Base-by-base conservation (phyloP, 2,113 vertebrate species). In the Otus sunia region DNA sequence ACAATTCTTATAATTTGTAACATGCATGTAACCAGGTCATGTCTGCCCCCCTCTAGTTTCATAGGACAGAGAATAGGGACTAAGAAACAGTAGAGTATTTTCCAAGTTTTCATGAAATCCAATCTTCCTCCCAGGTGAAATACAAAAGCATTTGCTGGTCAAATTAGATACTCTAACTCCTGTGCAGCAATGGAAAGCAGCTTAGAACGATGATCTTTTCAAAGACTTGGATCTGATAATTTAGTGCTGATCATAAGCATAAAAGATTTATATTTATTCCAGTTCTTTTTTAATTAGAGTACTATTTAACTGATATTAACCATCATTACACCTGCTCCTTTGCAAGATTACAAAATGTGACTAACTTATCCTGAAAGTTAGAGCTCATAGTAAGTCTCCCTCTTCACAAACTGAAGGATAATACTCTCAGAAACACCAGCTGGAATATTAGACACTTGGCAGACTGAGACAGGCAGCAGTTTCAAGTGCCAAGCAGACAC, bases 401-500 rank as follows among this genome's bases (percentile, higher is more conserved):
- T 79, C 53, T 92, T 83, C 86, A 55, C 10, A 10, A 84, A 60
- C 81, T 78, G 85, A 93, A 60, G 69, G 82, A 63, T 92, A 86
- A 59, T 4, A 86, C 52, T 63, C 79, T 81, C 72, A 85, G 78
- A 88, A 84, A 85, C 86, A 88, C 45, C 89, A 94, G 77, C 86
- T 90, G 87, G 37, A 66, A 66, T 86, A 59, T 72, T 73, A 71
- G 79, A 96, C 39, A 45, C 92, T 93, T 75, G 86, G 88, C 96
- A 93, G 80, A 86, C 1, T 2, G 20, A 93, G 47, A 88, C 74
- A 94, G 69, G 87, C 87, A 88, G 93, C 60, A 93, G 79, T 68
- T 92, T 64, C 92, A 86, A 94, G 91, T 79, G 78, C 94, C 86
- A 96, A 84, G 78, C 43, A 95, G 83, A 95, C 90, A 93, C 83